Evolutionary conservation across 1,140 invertebrate genomes (phyloP).

Genomic region (Metopolophium dirhodum): DNA sequence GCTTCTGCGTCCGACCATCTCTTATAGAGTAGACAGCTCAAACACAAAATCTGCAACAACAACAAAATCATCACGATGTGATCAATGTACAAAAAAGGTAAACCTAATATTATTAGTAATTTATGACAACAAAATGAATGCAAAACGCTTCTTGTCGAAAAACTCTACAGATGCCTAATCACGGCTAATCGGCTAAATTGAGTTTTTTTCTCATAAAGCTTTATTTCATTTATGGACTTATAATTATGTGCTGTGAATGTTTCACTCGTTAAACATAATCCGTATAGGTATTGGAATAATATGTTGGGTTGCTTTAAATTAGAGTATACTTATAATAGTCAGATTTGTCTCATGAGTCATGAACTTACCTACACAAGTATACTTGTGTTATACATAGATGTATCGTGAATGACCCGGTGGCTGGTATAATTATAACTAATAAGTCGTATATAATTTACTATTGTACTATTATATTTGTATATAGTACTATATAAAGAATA

Average conservation of each 20-base stretch:
- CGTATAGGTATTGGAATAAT: background rate
- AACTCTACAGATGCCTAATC: background rate
- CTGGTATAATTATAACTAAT: background rate
- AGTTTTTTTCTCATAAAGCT: background rate
- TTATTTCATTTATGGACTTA: background rate
- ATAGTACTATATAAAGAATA: background rate
- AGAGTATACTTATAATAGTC: background rate
- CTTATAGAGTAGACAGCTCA: slow-evolving; percentile 72
- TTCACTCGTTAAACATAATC: background rate
- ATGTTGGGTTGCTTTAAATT: background rate
- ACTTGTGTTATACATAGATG: too few species aligned
- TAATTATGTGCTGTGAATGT: background rate
- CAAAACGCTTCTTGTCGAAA: background rate
- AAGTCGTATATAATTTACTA: background rate
- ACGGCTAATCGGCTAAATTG: background rate
- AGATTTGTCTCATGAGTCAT: background rate
- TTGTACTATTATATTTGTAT: background rate
- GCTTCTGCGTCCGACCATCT: slow-evolving; percentile 76
- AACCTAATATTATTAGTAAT: too few species aligned
- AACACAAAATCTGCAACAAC: slow-evolving; percentile 69
- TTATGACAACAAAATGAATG: too few species aligned
- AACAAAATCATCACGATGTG: background rate
- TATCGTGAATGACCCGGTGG: background rate
- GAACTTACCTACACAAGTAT: background rate
- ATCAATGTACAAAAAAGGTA: too few species aligned